A percentile compares a stretch with the other conserved stretches of the same genome.
phyloP scores from a whole-genome alignment of 2,888 invertebrate species.

The Apamea sordens region DNA sequence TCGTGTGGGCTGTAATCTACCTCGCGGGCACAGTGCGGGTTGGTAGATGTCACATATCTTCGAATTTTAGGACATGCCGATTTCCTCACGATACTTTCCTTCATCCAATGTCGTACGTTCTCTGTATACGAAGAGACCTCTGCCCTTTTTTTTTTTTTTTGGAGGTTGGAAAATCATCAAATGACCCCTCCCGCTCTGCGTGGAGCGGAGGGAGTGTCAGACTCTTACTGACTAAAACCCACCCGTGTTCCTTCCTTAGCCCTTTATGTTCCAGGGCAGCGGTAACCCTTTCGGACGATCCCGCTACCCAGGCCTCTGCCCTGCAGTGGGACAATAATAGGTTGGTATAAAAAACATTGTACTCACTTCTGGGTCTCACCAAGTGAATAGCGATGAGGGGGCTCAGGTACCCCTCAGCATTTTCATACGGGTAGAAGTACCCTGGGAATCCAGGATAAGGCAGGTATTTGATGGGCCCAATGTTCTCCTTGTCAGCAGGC shows the following conservation, averaged over 20 bases:
- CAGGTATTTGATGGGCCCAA: conserved; percentile 95
- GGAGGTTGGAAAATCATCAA: too few relatives aligned
- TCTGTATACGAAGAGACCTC: not conserved
- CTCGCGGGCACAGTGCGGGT: too few relatives aligned
- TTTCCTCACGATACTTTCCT: not conserved
- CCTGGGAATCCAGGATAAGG: conserved; percentile 96
- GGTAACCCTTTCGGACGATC: too few relatives aligned
- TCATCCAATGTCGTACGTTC: not conserved
- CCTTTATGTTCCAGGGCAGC: too few relatives aligned
- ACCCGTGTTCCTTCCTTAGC: too few relatives aligned
- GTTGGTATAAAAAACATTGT: not conserved
- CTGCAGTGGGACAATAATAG: not conserved
- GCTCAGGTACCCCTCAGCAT: conserved; percentile 96
- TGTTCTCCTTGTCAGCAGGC: conserved; percentile 97
- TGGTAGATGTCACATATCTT: not conserved
- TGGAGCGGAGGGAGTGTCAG: too few relatives aligned
- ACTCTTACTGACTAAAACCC: too few relatives aligned
- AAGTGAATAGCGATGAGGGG: conserved; percentile 96
- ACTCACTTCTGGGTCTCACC: conserved; percentile 94
- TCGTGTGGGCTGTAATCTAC: not conserved
- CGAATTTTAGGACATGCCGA: not conserved
- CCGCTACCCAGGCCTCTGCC: not conserved
- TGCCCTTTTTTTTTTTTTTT: too few relatives aligned
- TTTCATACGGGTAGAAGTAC: conserved; percentile 96
- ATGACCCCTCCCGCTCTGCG: too few relatives aligned